Evolutionary conservation across 2,113 vertebrate genomes (phyloP), one percentile per base, ranked within the genome.

Genomic region (Helogale parvula): DNA sequence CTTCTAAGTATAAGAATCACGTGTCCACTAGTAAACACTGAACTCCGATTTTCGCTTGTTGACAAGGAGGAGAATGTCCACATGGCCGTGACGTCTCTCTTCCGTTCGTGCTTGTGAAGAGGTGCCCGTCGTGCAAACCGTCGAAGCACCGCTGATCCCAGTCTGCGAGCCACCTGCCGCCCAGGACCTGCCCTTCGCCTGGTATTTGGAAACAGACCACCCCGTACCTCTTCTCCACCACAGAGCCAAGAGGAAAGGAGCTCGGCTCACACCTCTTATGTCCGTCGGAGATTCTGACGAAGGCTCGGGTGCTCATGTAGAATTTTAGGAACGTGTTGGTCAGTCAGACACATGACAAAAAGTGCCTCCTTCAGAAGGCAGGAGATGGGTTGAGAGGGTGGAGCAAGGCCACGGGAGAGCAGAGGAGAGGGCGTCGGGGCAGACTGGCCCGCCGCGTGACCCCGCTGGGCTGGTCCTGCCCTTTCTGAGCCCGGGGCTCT

Each of bases 61-160:
- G 41, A 13, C 45, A 29, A n/a, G 66, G 35, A 14, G 5, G 35
- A 79, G 38, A 29, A 13, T 9, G 19, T 25, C 21, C n/a, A 3
- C 5, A 12, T 3, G 13, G 17, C 29, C 25, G 5, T 25, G 50
- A 35, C 4, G 1, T 19, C 29, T 14, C 31, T 66, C 60, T 66
- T 45, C 9, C 21, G 1, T 29, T 10, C 15, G 1, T 3, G 33
- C 5, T 12, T 47, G 31, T 21, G 17, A 50, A 15, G 5, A 3
- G 38, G 66, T 10, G 17, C 29, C 31, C 9, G 0, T 3, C 45
- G 29, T 33, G 27, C 15, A 31, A 29, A 2, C 84, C 11, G 1
- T 2, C 3, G 1, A 7, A 25, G 5, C 1, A 9, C 10, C 17
- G 9, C 23, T 13, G 2, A 31, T 7, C 1, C 8, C 4, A 13